phyloP scores from a whole-genome alignment of 1,140 invertebrate genomes.

The Neuroterus valhalla region DNA sequence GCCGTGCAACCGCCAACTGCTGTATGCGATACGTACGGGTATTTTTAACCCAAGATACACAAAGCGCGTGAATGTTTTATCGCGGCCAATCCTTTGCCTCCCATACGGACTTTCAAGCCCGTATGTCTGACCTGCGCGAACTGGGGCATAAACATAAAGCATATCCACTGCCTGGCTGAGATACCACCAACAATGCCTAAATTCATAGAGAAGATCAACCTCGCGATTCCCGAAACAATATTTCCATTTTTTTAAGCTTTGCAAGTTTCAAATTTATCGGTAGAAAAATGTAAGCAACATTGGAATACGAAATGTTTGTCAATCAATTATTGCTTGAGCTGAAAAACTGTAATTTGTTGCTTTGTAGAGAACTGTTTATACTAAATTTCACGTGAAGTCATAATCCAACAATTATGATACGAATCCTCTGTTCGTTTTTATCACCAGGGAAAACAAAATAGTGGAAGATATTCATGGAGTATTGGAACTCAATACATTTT shows the following conservation, averaged over 20 bases:
- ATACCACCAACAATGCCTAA: slow-evolving; percentile 69
- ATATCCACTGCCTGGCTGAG: slow-evolving; percentile 63
- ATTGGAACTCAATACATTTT: neutral
- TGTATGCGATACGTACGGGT: slow-evolving; percentile 58
- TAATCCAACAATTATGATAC: neutral
- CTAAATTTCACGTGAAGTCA: neutral
- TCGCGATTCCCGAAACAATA: slow-evolving; percentile 46
- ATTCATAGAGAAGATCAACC: slow-evolving; percentile 60
- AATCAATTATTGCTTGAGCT: no score
- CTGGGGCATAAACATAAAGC: slow-evolving; percentile 72
- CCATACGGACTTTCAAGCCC: slow-evolving; percentile 61
- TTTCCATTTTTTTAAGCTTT: slow-evolving; percentile 39
- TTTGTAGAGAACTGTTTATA: no score
- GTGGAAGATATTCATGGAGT: neutral
- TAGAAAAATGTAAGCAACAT: no score
- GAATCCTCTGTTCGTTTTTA: neutral
- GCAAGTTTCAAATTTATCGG: slow-evolving; percentile 29
- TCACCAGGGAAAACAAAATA: neutral
- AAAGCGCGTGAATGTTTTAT: slow-evolving; percentile 72
- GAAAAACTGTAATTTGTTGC: no score
- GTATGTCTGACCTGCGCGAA: slow-evolving; percentile 63
- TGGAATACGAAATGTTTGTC: no score
- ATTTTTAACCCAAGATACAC: slow-evolving; percentile 71
- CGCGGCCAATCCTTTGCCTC: slow-evolving; percentile 61
- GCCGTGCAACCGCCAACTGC: slow-evolving; percentile 49